These are phyloP conservation scores for Erebia aethiops DNA, from an alignment of 2,888 invertebrate genomes.

Conservation along the genomic window DNA sequence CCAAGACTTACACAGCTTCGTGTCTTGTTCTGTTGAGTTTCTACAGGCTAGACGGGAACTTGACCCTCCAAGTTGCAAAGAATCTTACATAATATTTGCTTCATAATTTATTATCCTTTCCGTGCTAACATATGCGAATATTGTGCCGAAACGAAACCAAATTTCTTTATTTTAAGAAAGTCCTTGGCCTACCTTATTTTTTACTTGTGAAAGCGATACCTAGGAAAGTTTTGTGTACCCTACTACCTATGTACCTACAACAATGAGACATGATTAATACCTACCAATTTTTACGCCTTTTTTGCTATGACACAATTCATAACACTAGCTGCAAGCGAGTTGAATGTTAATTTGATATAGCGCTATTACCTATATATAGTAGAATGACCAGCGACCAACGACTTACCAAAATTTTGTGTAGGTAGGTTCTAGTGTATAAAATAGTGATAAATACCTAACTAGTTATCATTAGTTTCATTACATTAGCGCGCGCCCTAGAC, in stretches of 20 bases:
- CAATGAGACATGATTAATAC: neutral
- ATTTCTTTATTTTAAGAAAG: too few species aligned
- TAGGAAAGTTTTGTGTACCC: neutral
- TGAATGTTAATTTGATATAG: neutral
- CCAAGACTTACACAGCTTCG: neutral
- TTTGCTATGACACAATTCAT: slow-evolving; percentile 9
- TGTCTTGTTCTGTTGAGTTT: neutral
- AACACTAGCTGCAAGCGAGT: neutral
- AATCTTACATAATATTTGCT: neutral
- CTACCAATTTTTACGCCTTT: slow-evolving; percentile 12
- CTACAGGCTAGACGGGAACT: neutral
- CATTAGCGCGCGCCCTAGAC: too few species aligned
- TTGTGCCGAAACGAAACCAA: too few species aligned
- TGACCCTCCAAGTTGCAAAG: neutral
- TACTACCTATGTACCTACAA: neutral
- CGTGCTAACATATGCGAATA: too few species aligned
- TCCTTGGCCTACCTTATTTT: neutral
- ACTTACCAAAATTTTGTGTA: too few species aligned
- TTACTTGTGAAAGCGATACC: neutral
- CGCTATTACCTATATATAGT: neutral
- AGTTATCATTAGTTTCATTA: too few species aligned
- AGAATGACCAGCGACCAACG: neutral
- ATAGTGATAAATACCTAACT: too few species aligned
- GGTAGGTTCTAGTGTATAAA: too few species aligned
- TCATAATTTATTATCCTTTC: too few species aligned